Evolutionary conservation across 2,797 vertebrate genomes (phyloP).

Genomic region (Amniataba percoides): DNA sequence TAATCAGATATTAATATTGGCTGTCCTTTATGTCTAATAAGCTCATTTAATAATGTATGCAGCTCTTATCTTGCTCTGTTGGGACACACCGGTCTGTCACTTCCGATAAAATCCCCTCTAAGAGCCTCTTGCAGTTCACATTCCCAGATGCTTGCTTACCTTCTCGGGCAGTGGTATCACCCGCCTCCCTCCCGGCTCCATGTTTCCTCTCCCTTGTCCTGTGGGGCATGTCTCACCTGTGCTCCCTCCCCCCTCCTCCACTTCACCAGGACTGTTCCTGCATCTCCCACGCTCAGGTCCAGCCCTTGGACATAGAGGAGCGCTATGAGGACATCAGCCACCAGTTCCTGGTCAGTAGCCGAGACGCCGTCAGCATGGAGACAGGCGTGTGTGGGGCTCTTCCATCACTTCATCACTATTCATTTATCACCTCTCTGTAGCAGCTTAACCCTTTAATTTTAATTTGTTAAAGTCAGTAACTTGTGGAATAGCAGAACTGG

Average conservation of each 20-base stretch:
- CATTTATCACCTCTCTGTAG: conserved; percentile 13
- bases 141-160: conserved; percentile 50
- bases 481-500: background rate
- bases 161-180: background rate
- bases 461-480: background rate
- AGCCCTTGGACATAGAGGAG: conserved; percentile 92
- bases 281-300: conserved; percentile 94
- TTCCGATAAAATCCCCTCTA: conserved; percentile 35
- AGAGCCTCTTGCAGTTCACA: conserved; percentile 31
- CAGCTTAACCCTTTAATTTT: background rate
- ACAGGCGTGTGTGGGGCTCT: conserved; percentile 40
- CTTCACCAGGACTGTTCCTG: conserved; percentile 95
- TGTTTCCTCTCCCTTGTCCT: conserved; percentile 30
- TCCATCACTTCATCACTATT: conserved; percentile 33
- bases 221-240: conserved; percentile 78
- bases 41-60: conserved; percentile 34
- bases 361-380: conserved; percentile 57
- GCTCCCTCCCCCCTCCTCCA: conserved; percentile 62
- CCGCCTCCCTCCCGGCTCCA: conserved; percentile 11
- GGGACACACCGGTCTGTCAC: conserved; percentile 46
- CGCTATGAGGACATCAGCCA: conserved; percentile 89
- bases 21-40: conserved; percentile 30
- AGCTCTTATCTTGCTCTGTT: conserved; percentile 46
- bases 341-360: conserved; percentile 91
- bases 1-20: conserved; percentile 4